Conservation (phyloP, 2,113 vertebrate species). For the Bubalus kerabau region DNA sequence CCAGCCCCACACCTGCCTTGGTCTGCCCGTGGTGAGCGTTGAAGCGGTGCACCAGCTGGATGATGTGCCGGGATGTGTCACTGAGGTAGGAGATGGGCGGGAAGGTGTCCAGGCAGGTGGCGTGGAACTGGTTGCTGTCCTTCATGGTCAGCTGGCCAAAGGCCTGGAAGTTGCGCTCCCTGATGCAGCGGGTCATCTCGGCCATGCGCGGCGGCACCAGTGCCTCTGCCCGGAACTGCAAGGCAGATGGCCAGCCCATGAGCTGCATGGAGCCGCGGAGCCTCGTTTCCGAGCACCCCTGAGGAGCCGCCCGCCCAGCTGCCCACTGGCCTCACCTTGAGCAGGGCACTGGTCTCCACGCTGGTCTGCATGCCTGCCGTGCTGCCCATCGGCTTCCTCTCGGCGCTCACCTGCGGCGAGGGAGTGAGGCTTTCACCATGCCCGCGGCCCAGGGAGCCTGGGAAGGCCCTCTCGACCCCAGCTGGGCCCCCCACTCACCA, state of each 20-base stretch:
- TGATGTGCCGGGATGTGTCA: conserved; percentile 85
- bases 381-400: conserved; percentile 88
- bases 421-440: rapidly evolving
- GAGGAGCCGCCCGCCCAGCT: neutral
- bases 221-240: conserved; percentile 87
- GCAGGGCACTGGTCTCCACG: conserved; percentile 88
- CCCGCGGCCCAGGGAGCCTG: neutral
- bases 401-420: conserved; percentile 84
- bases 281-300: neutral
- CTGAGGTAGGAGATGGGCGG: conserved; percentile 96
- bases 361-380: conserved; percentile 94
- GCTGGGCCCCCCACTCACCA: conserved; percentile 83
- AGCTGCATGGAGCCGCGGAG: neutral
- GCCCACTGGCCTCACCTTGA: conserved; percentile 82
- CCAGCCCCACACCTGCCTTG: conserved; percentile 74
- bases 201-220: conserved; percentile 88
- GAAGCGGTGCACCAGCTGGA: conserved; percentile 89
- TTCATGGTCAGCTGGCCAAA: conserved; percentile 94
- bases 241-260: rapidly evolving
- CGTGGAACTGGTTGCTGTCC: conserved; percentile 98
- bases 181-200: conserved; percentile 86
- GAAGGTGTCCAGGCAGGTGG: conserved; percentile 96
- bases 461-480: neutral
- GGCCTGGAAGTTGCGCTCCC: conserved; percentile 83
- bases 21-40: conserved; percentile 85